Evolutionary conservation across 2,888 invertebrate species (phyloP).

Genomic region (Mythimna ferrago): DNA sequence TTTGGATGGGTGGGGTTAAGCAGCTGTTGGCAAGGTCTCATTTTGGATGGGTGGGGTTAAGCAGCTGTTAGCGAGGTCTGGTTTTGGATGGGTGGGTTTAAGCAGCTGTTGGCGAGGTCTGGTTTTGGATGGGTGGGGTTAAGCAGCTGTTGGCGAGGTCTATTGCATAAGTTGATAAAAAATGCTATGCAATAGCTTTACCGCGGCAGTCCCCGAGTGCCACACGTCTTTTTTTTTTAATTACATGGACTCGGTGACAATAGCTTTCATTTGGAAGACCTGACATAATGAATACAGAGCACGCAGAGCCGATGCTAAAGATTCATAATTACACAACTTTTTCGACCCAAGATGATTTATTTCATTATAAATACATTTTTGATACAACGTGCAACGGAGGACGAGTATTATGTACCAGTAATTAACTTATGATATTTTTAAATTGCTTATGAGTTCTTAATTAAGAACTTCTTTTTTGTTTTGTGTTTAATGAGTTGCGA

Average conservation of each 20-base stretch:
- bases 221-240: too few relatives aligned
- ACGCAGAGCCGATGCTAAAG: slow-evolving; percentile 26
- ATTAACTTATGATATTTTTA: slow-evolving; percentile 56
- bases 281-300: slow-evolving; percentile 53
- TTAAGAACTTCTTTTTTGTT: slow-evolving; percentile 44
- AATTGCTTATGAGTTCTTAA: slow-evolving; percentile 55
- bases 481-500: slow-evolving; percentile 23
- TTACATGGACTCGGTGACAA: slow-evolving; percentile 62
- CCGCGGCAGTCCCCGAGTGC: too few relatives aligned
- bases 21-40: too few relatives aligned
- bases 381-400: slow-evolving; percentile 38
- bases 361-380: slow-evolving; percentile 60
- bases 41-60: too few relatives aligned
- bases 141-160: too few relatives aligned
- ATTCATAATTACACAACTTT: slow-evolving; percentile 49
- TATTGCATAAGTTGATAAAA: too few relatives aligned
- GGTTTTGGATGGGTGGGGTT: too few relatives aligned
- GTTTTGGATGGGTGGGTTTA: too few relatives aligned
- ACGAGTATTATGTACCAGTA: slow-evolving; percentile 49
- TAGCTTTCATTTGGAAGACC: slow-evolving; percentile 49
- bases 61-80: too few relatives aligned
- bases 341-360: slow-evolving; percentile 55
- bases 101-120: too few relatives aligned
- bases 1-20: too few relatives aligned
- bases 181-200: too few relatives aligned